These are phyloP conservation scores for Dynastes maya DNA, from an alignment of 2,888 invertebrate genomes.

Conservation along the genomic window DNA sequence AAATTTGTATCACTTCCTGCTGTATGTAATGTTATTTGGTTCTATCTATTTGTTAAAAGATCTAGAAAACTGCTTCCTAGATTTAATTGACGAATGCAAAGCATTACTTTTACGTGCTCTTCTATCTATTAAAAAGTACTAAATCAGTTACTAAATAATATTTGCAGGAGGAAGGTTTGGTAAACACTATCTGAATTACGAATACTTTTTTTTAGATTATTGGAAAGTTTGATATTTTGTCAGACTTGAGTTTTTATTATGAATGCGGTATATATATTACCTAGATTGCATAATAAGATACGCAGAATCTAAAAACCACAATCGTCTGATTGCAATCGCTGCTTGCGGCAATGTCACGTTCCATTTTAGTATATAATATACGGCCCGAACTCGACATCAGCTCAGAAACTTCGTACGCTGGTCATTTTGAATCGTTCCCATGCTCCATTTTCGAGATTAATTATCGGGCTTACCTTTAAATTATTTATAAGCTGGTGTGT, in stretches of 20 bases:
- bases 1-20: conserved; percentile 8
- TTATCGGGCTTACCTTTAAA: conserved; percentile 22
- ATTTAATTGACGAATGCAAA: too few species aligned
- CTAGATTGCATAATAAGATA: neutral
- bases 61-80: too few species aligned
- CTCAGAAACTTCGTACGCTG: conserved; percentile 10
- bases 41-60: neutral
- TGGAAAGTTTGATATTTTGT: too few species aligned
- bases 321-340: conserved; percentile 17
- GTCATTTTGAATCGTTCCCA: conserved; percentile 21
- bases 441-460: conserved; percentile 29
- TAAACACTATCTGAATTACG: too few species aligned
- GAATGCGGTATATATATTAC: neutral
- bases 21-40: neutral
- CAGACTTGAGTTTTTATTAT: too few species aligned
- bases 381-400: neutral
- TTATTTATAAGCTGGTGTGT: conserved; percentile 16
- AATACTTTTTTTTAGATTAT: too few species aligned
- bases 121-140: too few species aligned
- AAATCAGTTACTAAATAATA: too few species aligned
- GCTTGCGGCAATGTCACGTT: conserved; percentile 39
- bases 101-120: too few species aligned
- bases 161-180: too few species aligned
- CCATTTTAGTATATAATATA: conserved; percentile 34
- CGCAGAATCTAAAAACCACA: neutral